A percentile compares a stretch with the other conserved stretches of the same genome.
Evolutionary conservation across 2,113 vertebrate species (phyloP).

Genomic region (Urocolius indicus): DNA sequence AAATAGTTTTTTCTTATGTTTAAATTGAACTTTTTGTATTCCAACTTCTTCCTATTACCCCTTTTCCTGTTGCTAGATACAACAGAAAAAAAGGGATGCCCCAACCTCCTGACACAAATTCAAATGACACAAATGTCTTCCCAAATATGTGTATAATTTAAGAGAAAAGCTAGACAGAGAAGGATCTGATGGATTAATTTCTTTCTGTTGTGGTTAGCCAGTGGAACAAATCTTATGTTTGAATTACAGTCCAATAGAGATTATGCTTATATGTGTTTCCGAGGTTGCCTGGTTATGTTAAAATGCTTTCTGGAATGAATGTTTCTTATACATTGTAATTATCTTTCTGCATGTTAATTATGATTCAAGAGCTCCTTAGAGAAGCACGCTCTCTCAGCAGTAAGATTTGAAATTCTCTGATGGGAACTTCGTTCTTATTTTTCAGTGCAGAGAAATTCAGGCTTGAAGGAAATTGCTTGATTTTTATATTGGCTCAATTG

Average conservation of each 20-base stretch:
- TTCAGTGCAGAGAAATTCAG: background rate
- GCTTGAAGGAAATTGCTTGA: background rate
- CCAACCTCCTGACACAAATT: too few relatives aligned
- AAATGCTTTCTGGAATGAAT: conserved; percentile 26
- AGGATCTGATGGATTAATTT: background rate
- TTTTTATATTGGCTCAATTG: conserved; percentile 32
- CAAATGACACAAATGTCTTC: too few relatives aligned
- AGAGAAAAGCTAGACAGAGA: background rate
- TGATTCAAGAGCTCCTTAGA: conserved; percentile 27
- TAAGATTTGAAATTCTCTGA: conserved; percentile 11
- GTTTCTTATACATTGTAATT: conserved; percentile 39
- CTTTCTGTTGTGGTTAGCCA: background rate
- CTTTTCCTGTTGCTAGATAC: too few relatives aligned
- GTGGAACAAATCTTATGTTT: conserved; percentile 7
- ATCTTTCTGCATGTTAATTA: conserved; percentile 53
- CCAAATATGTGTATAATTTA: background rate
- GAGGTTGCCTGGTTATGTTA: background rate
- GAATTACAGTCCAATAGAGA: background rate
- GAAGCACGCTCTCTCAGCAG: background rate
- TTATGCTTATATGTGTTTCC: background rate
- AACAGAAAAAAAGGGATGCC: too few relatives aligned
- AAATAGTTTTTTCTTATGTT: too few relatives aligned
- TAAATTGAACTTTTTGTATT: too few relatives aligned
- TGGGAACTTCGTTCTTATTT: conserved; percentile 20
- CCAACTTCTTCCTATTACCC: too few relatives aligned